These are phyloP conservation scores for Beris chalybata DNA, from an alignment of 2,888 invertebrate genomes.

Conservation along the genomic window DNA sequence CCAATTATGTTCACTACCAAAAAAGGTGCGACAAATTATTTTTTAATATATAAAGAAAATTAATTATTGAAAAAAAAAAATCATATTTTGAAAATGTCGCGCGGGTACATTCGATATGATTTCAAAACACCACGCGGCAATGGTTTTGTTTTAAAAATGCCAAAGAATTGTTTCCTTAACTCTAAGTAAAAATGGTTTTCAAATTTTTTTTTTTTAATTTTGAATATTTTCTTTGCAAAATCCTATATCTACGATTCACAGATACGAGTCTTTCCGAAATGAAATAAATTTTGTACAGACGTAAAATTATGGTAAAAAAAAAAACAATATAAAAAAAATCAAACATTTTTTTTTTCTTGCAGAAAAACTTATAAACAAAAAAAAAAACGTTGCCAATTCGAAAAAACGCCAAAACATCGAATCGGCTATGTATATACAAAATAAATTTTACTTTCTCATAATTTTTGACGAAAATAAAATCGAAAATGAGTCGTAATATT, in stretches of 20 bases:
- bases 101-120: no score
- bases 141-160: no score
- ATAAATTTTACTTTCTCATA: constrained; percentile 2
- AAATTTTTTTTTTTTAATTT: neutral
- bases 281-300: constrained; percentile 9
- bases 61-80: constrained; percentile 15
- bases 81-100: neutral
- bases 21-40: neutral
- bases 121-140: no score
- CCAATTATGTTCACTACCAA: constrained; percentile 5
- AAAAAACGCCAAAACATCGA: constrained; percentile 30
- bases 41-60: constrained; percentile 14
- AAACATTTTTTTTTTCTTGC: neutral
- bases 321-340: neutral
- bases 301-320: neutral
- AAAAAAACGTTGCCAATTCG: constrained; percentile 3
- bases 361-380: constrained; percentile 6
- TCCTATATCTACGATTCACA: constrained; percentile 22
- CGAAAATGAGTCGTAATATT: no score
- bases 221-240: constrained; percentile 14
- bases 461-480: constrained; percentile 26
- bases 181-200: no score
- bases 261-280: constrained; percentile 31
- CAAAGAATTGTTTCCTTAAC: no score
- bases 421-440: neutral